These are phyloP conservation scores for Semnornis frantzii DNA, from an alignment of 2,113 vertebrate genomes.

Conservation along the genomic window DNA sequence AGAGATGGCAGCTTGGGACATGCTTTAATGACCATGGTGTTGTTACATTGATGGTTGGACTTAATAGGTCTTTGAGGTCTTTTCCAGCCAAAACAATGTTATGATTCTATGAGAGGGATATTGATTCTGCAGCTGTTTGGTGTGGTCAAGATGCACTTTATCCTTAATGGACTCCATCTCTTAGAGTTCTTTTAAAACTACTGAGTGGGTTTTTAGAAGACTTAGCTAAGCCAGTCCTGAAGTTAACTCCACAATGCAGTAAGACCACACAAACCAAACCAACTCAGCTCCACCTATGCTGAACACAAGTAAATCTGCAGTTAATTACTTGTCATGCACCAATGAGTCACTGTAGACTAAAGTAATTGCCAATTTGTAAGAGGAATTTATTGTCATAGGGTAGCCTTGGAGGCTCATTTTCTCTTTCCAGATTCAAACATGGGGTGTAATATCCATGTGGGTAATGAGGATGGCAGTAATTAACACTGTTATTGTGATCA, in stretches of 20 bases:
- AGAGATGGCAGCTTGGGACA: too few relatives aligned
- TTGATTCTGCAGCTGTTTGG: conserved; percentile 19
- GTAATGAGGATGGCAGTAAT: neutral
- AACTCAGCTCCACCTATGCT: conserved; percentile 6
- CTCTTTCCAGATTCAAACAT: neutral
- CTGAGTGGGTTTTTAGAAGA: neutral
- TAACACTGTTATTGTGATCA: neutral
- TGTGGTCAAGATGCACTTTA: conserved; percentile 40
- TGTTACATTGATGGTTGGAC: too few relatives aligned
- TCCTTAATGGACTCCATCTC: conserved; percentile 1
- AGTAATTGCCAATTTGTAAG: neutral
- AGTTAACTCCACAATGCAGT: neutral
- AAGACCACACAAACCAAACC: conserved; percentile 36
- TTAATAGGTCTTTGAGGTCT: too few relatives aligned
- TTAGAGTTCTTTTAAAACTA: neutral
- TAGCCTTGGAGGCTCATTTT: neutral
- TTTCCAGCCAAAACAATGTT: too few relatives aligned
- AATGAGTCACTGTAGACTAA: neutral
- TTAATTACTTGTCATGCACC: neutral
- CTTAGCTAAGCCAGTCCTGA: neutral
- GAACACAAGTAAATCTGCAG: conserved; percentile 19
- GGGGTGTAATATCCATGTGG: neutral
- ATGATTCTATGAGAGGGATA: neutral
- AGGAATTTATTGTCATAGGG: neutral
- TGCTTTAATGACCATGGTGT: too few relatives aligned